Evolutionary conservation across 1,140 invertebrate genomes (phyloP).

Genomic region (Drosophila ficusphila): DNA sequence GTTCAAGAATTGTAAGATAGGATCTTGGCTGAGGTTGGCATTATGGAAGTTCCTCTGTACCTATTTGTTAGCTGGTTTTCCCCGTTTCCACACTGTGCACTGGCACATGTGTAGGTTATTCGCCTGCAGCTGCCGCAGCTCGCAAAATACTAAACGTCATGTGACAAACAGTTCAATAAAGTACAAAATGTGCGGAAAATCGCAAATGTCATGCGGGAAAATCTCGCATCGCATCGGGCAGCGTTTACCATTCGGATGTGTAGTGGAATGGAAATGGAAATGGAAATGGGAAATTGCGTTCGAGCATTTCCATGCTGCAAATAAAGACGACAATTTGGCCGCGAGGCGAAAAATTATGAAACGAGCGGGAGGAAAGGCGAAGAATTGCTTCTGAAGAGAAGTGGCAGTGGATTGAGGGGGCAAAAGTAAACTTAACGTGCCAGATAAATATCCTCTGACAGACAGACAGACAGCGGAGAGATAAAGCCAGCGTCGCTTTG

Average conservation of each 20-base stretch:
- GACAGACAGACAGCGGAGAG: conserved; percentile 34
- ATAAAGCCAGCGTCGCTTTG: conserved; percentile 42
- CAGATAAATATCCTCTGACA: conserved; percentile 77
- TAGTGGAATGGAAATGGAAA: conserved; percentile 75
- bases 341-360: conserved; percentile 81
- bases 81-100: background rate
- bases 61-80: background rate
- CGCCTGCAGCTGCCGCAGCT: conserved; percentile 36
- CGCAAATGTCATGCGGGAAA: conserved; percentile 77
- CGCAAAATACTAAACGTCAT: conserved; percentile 61
- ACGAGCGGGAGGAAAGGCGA: conserved; percentile 15
- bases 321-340: conserved; percentile 82
- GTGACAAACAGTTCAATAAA: conserved; percentile 83
- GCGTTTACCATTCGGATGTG: conserved; percentile 62
- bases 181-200: conserved; percentile 83
- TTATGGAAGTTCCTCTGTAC: background rate
- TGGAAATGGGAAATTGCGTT: conserved; percentile 69
- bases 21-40: background rate
- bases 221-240: conserved; percentile 63
- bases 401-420: conserved; percentile 19
- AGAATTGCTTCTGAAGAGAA: conserved; percentile 9
- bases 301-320: conserved; percentile 76
- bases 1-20: too few species aligned
- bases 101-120: background rate
- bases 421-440: conserved; percentile 77